A percentile compares a stretch with the other conserved stretches of the same genome.
Conservation (phyloP, 2,888 invertebrate genomes). For the Caradrina clavipalpis region DNA sequence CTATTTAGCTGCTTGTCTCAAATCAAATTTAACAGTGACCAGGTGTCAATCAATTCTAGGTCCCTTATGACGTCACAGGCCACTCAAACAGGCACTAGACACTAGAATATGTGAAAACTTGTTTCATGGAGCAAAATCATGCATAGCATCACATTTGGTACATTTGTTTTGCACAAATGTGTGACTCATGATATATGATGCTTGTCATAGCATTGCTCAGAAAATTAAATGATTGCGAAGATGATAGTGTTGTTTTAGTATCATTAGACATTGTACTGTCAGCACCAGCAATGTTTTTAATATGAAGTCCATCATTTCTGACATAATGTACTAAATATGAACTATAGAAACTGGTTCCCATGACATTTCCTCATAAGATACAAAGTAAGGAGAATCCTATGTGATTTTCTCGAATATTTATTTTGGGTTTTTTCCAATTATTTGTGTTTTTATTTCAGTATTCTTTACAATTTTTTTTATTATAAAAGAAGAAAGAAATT, state of each 20-base stretch:
- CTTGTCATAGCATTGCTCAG: not conserved
- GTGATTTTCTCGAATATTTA: not conserved
- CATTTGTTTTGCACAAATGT: not conserved
- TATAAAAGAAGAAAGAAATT: too few relatives aligned
- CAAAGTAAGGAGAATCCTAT: not conserved
- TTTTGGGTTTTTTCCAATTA: not conserved
- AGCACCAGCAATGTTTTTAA: not conserved
- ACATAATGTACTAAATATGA: constrained; percentile 1
- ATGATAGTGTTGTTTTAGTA: not conserved
- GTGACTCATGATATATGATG: constrained; percentile 1
- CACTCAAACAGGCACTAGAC: too few relatives aligned
- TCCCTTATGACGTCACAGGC: too few relatives aligned
- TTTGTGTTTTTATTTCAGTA: too few relatives aligned
- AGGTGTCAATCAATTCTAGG: too few relatives aligned
- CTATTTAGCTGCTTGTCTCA: too few relatives aligned
- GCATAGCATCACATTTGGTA: not conserved
- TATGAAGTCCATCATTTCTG: not conserved
- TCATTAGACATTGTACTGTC: not conserved
- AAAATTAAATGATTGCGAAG: not conserved
- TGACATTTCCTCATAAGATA: not conserved
- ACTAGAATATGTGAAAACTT: too few relatives aligned
- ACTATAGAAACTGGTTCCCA: not conserved
- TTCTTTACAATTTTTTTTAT: too few relatives aligned
- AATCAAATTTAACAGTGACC: too few relatives aligned
- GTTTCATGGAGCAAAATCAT: too few relatives aligned